These are phyloP conservation scores for Coronaproctus castanopsis DNA, from an alignment of 2,888 invertebrate genomes.

Conservation along the genomic window DNA sequence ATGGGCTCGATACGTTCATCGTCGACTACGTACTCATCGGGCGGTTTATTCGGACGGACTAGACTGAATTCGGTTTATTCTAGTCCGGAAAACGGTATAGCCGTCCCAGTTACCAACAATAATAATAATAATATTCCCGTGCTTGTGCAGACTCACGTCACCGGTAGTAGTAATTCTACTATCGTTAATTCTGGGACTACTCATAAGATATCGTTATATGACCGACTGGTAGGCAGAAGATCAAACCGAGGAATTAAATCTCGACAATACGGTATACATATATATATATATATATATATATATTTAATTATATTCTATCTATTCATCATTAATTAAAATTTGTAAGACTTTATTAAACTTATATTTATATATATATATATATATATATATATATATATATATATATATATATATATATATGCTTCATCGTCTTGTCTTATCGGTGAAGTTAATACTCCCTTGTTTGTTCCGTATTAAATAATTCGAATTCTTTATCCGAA, in stretches of 20 bases:
- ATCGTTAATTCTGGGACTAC: conserved; percentile 13
- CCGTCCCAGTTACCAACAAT: conserved; percentile 4
- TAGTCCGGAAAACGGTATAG: conserved; percentile 22
- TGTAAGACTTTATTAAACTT: too few relatives aligned
- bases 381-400: too few relatives aligned
- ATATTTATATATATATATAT: too few relatives aligned
- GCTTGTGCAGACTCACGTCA: neutral
- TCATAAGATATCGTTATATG: conserved; percentile 63
- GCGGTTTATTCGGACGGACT: conserved; percentile 51
- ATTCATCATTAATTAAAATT: too few relatives aligned
- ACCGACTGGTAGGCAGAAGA: conserved; percentile 58
- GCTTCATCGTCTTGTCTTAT: too few relatives aligned
- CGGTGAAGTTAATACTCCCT: too few relatives aligned
- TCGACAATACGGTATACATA: conserved; percentile 1
- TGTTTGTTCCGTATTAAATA: too few relatives aligned
- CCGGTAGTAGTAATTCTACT: neutral
- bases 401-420: too few relatives aligned
- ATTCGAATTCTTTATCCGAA: too few relatives aligned
- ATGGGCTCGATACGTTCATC: conserved; percentile 72
- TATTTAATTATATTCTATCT: too few relatives aligned
- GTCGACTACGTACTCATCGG: conserved; percentile 66
- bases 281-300: too few relatives aligned
- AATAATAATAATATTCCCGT: conserved; percentile 4
- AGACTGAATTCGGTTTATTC: conserved; percentile 57
- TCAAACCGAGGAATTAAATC: conserved; percentile 48